Evolutionary conservation across 2,113 vertebrate species (phyloP).

Genomic region (Bubo blakistoni): DNA sequence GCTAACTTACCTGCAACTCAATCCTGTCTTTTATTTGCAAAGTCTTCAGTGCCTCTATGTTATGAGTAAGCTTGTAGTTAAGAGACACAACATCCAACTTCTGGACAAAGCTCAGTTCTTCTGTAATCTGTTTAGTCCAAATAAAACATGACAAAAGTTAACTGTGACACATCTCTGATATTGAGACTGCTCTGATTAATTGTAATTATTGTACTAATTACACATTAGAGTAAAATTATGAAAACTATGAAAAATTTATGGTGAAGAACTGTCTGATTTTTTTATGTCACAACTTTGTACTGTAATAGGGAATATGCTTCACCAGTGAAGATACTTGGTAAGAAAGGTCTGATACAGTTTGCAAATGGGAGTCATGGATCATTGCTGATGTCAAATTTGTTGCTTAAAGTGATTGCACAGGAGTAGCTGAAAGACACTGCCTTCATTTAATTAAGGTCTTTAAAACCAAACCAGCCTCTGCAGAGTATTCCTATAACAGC

Average conservation of each 20-base stretch:
- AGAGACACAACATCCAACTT: conserved; percentile 45
- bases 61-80: conserved; percentile 70
- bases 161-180: background rate
- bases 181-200: background rate
- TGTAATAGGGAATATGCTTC: background rate
- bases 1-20: conserved; percentile 70
- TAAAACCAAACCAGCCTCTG: background rate
- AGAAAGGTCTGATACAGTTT: background rate
- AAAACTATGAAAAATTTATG: background rate
- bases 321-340: background rate
- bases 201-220: background rate
- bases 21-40: conserved; percentile 66
- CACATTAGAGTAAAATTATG: background rate
- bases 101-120: conserved; percentile 68
- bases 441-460: background rate
- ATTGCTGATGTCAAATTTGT: background rate
- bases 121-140: conserved; percentile 62
- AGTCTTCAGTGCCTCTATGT: conserved; percentile 63
- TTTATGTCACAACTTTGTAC: background rate
- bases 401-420: background rate
- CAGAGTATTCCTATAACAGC: background rate
- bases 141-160: background rate
- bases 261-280: background rate
- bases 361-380: background rate
- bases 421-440: background rate